Conservation (phyloP, 2,888 invertebrate genomes). For the Anthoptus insignis region DNA sequence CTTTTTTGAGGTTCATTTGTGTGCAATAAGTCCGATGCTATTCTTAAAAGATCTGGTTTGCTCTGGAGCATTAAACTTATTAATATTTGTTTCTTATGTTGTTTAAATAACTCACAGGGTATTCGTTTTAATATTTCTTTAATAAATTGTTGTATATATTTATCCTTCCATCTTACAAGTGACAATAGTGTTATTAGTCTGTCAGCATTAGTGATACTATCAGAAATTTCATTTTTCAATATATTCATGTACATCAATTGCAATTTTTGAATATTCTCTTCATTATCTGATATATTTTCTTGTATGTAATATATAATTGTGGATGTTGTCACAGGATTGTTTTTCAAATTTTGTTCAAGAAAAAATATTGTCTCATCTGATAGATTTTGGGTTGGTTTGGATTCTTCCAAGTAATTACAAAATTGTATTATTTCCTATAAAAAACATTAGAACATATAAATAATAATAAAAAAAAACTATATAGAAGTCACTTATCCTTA, state of each 20-base stretch:
- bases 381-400: constrained; percentile 62
- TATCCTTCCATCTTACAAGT: constrained; percentile 68
- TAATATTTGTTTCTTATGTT: constrained; percentile 78
- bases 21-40: constrained; percentile 70
- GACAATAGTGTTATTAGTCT: constrained; percentile 72
- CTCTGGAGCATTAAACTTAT: constrained; percentile 74
- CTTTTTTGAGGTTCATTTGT: constrained; percentile 75
- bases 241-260: constrained; percentile 70
- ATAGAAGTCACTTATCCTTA: no score
- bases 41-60: constrained; percentile 67
- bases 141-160: constrained; percentile 63
- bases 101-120: constrained; percentile 70
- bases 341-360: constrained; percentile 75
- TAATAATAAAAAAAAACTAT: background rate
- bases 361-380: constrained; percentile 68
- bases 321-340: constrained; percentile 76
- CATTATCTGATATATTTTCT: constrained; percentile 56
- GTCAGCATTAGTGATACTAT: constrained; percentile 64
- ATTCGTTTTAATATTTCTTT: constrained; percentile 67
- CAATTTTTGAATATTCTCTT: constrained; percentile 60
- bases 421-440: constrained; percentile 75
- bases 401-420: constrained; percentile 66
- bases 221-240: constrained; percentile 67
- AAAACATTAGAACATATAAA: background rate
- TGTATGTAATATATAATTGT: constrained; percentile 66